Conservation (phyloP, 2,113 vertebrate genomes). For the Macrotis lagotis region DNA sequence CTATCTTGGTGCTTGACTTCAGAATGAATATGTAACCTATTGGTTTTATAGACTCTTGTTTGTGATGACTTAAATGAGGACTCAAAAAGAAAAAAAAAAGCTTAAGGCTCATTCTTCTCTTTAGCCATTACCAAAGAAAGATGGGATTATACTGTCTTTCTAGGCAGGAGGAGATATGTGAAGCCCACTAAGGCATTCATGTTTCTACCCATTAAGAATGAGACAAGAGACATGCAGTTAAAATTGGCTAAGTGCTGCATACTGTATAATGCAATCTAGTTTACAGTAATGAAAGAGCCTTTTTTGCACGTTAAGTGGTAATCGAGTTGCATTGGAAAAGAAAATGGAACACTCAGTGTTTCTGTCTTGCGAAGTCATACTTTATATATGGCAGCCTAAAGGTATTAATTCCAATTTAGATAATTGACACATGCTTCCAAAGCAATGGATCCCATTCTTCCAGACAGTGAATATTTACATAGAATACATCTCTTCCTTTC, state of each 20-base stretch:
- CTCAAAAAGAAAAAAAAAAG: not conserved
- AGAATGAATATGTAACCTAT: not conserved
- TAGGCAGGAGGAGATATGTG: not conserved
- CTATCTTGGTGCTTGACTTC: not conserved
- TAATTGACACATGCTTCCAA: conserved; percentile 44
- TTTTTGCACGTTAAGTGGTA: conserved; percentile 46
- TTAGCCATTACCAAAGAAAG: not conserved
- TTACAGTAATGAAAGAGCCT: not conserved
- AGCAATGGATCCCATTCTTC: conserved; percentile 33
- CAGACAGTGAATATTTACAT: conserved; percentile 35
- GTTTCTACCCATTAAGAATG: conserved; percentile 38
- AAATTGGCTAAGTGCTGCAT: not conserved
- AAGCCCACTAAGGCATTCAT: conserved; percentile 35
- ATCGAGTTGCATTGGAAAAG: conserved; percentile 37
- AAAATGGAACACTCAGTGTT: conserved; percentile 21
- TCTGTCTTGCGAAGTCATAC: conserved; percentile 37
- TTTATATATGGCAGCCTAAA: conserved; percentile 24
- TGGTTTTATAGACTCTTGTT: not conserved
- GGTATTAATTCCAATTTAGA: conserved; percentile 61
- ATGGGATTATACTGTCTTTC: conserved; percentile 7
- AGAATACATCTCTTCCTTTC: conserved; percentile 45
- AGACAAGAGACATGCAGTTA: conserved; percentile 18
- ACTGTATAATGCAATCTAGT: not conserved
- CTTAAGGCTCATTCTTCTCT: conserved; percentile 28
- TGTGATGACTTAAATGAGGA: not conserved